phyloP scores from a whole-genome alignment of 2,113 vertebrate species.

The Podarcis muralis region DNA sequence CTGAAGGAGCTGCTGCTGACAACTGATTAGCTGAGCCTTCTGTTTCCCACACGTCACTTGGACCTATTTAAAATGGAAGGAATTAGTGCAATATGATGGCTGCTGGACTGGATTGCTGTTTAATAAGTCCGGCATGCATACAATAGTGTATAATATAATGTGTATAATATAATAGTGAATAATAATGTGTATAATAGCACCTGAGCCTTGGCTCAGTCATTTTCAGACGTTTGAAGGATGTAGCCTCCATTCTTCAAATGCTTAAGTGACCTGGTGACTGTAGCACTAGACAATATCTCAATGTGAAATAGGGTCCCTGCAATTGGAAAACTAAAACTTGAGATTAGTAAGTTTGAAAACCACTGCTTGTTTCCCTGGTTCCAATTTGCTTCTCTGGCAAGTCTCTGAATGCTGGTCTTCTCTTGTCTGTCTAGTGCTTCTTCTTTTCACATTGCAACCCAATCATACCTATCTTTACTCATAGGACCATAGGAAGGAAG shows the following conservation, averaged over 20 bases:
- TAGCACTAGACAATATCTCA: background rate
- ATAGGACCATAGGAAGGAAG: background rate
- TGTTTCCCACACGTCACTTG: background rate
- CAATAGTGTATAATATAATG: no score
- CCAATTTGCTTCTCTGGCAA: background rate
- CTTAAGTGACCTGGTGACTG: background rate
- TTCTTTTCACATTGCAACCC: background rate
- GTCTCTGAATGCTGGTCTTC: background rate
- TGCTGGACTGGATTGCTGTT: background rate
- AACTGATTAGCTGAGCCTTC: background rate
- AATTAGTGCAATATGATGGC: background rate
- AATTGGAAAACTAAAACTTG: no score
- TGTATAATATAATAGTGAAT: no score
- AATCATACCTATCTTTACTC: background rate
- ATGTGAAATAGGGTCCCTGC: background rate
- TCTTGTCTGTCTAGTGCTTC: background rate
- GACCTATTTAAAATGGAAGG: background rate
- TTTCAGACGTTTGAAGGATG: background rate
- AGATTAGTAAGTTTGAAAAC: background rate
- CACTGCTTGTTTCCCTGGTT: background rate
- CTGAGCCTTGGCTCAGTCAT: no score
- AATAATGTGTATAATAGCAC: no score
- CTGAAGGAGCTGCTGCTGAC: background rate
- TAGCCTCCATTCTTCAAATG: background rate
- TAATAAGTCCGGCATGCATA: background rate